Conservation (phyloP, 2,113 vertebrate species). For the Colinus virginianus region DNA sequence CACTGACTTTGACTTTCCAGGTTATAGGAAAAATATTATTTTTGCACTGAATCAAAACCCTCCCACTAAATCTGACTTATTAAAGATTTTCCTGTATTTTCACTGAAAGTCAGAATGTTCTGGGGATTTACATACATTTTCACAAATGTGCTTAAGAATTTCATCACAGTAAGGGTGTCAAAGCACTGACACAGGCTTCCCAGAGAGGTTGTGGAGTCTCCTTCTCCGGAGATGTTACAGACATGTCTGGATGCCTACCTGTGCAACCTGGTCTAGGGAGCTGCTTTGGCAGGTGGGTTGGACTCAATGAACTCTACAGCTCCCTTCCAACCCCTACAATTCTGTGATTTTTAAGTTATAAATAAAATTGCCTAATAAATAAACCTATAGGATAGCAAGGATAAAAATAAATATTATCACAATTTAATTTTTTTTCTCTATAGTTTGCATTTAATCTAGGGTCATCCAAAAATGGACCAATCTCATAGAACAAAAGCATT, state of each 20-base stretch:
- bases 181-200: too few species aligned
- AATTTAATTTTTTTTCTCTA: background rate
- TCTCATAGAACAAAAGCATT: background rate
- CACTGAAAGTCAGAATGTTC: background rate
- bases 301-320: too few species aligned
- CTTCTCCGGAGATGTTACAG: too few species aligned
- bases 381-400: rapidly evolving
- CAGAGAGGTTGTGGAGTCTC: too few species aligned
- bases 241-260: too few species aligned
- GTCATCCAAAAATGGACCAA: background rate
- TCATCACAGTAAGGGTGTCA: too few species aligned
- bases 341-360: background rate
- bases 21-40: background rate
- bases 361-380: rapidly evolving
- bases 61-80: background rate
- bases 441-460: background rate
- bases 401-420: background rate
- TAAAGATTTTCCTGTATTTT: background rate
- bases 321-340: too few species aligned
- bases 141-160: too few species aligned
- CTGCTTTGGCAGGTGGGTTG: too few species aligned
- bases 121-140: too few species aligned
- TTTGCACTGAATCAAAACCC: background rate
- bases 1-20: rapidly evolving
- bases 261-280: too few species aligned